These are phyloP conservation scores for Mimachlamys varia DNA, from an alignment of 2,888 invertebrate genomes.

Conservation along the genomic window DNA sequence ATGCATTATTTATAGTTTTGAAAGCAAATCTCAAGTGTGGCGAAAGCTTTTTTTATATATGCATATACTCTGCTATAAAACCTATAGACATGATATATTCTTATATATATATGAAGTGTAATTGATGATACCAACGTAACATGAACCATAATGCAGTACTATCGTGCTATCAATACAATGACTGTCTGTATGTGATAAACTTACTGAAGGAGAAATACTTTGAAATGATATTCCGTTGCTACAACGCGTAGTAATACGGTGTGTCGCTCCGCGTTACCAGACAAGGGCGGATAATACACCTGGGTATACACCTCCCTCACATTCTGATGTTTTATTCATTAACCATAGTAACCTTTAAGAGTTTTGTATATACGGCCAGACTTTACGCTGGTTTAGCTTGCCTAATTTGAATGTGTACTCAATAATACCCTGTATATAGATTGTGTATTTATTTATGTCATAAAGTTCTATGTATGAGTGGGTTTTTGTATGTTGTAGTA, in stretches of 20 bases:
- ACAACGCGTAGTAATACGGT: not conserved
- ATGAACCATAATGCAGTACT: not conserved
- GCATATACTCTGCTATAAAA: too few relatives aligned
- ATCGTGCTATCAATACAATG: not conserved
- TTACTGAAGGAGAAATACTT: not conserved
- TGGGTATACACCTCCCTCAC: not conserved
- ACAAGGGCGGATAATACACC: not conserved
- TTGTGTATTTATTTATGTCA: not conserved
- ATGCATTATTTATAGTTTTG: too few relatives aligned
- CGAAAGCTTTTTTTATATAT: too few relatives aligned
- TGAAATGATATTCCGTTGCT: not conserved
- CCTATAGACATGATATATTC: too few relatives aligned
- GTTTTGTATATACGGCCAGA: not conserved
- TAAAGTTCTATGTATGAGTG: not conserved
- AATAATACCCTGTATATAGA: not conserved
- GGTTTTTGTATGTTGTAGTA: not conserved
- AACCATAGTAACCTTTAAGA: not conserved
- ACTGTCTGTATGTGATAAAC: not conserved
- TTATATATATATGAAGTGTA: too few relatives aligned
- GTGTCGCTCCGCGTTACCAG: not conserved
- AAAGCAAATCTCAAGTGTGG: too few relatives aligned
- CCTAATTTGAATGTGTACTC: constrained; percentile 2
- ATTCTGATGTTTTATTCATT: not conserved
- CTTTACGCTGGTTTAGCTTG: not conserved
- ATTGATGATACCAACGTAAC: not conserved